Conservation (phyloP, 2,888 invertebrate genomes). For the Aelia acuminata region DNA sequence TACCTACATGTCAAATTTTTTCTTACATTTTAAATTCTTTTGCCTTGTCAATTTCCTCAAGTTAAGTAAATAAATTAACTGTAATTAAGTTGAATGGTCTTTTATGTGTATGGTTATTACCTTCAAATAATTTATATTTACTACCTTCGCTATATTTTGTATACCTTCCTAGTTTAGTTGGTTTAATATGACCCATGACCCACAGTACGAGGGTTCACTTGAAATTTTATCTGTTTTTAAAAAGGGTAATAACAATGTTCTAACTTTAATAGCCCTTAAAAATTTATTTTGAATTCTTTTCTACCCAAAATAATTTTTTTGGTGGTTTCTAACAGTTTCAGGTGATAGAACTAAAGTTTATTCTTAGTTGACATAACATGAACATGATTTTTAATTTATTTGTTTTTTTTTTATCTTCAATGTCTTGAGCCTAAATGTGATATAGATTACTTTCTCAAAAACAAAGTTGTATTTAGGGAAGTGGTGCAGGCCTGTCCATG, state of each 20-base stretch:
- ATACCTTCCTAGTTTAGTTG: not conserved
- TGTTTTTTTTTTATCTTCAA: not conserved
- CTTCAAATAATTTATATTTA: not conserved
- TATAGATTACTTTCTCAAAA: not conserved
- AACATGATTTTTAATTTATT: not conserved
- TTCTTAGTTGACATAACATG: not conserved
- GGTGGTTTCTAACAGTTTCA: not conserved
- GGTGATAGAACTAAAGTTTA: not conserved
- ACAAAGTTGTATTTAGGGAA: not conserved
- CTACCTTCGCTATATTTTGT: not conserved
- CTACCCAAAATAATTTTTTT: not conserved
- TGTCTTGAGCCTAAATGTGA: not conserved
- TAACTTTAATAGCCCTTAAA: not conserved
- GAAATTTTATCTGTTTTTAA: not conserved
- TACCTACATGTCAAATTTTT: not conserved
- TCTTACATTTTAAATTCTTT: not conserved
- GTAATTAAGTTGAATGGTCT: not conserved
- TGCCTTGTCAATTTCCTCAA: not conserved
- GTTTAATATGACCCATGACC: not conserved
- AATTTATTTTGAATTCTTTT: not conserved
- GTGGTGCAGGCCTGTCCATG: not conserved
- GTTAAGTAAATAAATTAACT: not conserved
- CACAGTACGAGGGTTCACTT: not conserved
- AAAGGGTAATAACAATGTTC: not conserved
- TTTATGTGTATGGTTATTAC: not conserved